Conservation (phyloP, 1,140 invertebrate genomes). For the Penaeus vannamei region DNA sequence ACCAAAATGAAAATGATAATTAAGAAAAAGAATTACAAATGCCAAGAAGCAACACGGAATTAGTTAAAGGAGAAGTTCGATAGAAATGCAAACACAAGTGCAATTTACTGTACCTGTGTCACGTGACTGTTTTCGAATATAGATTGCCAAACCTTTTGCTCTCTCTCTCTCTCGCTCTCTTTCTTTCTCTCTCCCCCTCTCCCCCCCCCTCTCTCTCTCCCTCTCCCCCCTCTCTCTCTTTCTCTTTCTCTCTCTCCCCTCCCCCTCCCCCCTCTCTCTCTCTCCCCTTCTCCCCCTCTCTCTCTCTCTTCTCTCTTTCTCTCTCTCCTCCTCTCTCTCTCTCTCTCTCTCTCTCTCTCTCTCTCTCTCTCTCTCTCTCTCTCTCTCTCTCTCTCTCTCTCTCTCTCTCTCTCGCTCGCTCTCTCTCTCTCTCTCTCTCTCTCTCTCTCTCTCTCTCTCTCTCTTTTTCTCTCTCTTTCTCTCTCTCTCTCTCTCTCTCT, state of each 20-base stretch:
- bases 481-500: conserved; percentile 9
- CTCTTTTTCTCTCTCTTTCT: not conserved
- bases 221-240: not conserved
- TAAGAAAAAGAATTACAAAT: too few relatives aligned
- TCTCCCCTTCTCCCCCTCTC: not conserved
- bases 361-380: not conserved
- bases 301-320: not conserved
- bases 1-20: too few relatives aligned
- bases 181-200: conserved; percentile 4
- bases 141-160: not conserved
- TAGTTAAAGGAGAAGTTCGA: too few relatives aligned
- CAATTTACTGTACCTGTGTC: not conserved
- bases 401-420: too few relatives aligned
- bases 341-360: not conserved
- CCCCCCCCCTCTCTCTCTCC: not conserved
- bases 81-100: too few relatives aligned
- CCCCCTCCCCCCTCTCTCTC: not conserved
- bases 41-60: too few relatives aligned
- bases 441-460: conserved; percentile 1
- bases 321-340: not conserved
- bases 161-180: conserved; percentile 1
- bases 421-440: not conserved
- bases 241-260: not conserved
- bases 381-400: not conserved
- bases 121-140: not conserved